Base-by-base conservation (phyloP, 2,888 invertebrate genomes). In the Empis livida region DNA sequence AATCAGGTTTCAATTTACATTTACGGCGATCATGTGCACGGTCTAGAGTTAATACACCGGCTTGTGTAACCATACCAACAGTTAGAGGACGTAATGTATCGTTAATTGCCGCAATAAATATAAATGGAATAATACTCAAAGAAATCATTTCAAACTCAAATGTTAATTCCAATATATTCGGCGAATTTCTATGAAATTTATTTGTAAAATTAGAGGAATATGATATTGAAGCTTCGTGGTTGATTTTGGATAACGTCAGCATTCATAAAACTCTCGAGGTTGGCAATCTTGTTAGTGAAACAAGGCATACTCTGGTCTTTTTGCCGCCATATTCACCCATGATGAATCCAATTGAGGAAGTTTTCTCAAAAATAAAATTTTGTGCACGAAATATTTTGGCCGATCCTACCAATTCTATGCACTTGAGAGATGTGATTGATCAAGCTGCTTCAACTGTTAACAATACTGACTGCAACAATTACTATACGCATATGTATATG, bases 1-100 rank as follows among this genome's bases (percentile, higher is more conserved):
- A 43, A 40, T 23, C 20, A 10, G 47, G 40, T 2, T 43, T 47
- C 40, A 47, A 43, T 39, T 23, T 32, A 3, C 47, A 43, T 43
- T n/a, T 48, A 31, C 31, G 35, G 10, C 10, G 48, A 40, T 32
- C 17, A 16, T 5, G 35, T 10, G 41, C 44, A 11, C 39, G 48
- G 17, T 44, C 44, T 2, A 38, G 27, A 11, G 13, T n/a, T 13
- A 16, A 30, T 17, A 45, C 45, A 9, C 6, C 20, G 14, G 45
- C 45, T 11, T 16, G 31, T 40, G 30, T 45, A 2, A 11, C 31
- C 4, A n/a, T 40, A 8, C 40, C 40, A 10, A 45, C 40, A 11
- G n/a, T 35, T 5, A n/a, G 20, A n/a, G 43, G 43, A 13, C 10
- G 43, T 16, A 43, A 43, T 35, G 35, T 35, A 9, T 35, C 43